Conservation (phyloP, 2,888 invertebrate species). For the Heteromyza rotundicornis region DNA sequence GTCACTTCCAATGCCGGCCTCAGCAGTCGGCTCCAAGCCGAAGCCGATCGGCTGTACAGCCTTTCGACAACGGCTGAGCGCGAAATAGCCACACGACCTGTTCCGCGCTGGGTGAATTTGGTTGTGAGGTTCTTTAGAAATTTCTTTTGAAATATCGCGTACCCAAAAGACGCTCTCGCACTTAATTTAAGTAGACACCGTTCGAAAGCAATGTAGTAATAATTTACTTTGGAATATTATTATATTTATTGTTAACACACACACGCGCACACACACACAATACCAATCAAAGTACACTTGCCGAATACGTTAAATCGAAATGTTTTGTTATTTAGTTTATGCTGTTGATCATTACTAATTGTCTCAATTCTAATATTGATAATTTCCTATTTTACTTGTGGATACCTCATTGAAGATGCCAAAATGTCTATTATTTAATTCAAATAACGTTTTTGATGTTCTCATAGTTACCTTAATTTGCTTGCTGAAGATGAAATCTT, state of each 20-base stretch:
- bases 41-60: conserved; percentile 76
- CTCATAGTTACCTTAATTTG: too few relatives aligned
- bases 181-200: background rate
- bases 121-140: conserved; percentile 79
- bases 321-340: too few relatives aligned
- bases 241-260: background rate
- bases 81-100: conserved; percentile 71
- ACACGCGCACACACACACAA: background rate
- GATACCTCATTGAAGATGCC: conserved; percentile 3
- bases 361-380: background rate
- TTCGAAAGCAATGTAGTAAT: background rate
- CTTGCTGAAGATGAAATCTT: too few relatives aligned
- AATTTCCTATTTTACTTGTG: background rate
- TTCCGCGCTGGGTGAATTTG: conserved; percentile 81
- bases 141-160: conserved; percentile 67
- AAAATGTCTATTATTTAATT: conserved; percentile 5
- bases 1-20: conserved; percentile 77
- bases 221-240: too few relatives aligned
- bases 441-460: too few relatives aligned
- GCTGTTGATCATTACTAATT: background rate
- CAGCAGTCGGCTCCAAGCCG: conserved; percentile 72
- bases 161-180: background rate
- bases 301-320: background rate
- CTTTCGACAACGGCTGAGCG: conserved; percentile 69
- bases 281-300: too few relatives aligned